Base-by-base conservation (phyloP, 1,140 invertebrate genomes). In the Calephelis nemesis region DNA sequence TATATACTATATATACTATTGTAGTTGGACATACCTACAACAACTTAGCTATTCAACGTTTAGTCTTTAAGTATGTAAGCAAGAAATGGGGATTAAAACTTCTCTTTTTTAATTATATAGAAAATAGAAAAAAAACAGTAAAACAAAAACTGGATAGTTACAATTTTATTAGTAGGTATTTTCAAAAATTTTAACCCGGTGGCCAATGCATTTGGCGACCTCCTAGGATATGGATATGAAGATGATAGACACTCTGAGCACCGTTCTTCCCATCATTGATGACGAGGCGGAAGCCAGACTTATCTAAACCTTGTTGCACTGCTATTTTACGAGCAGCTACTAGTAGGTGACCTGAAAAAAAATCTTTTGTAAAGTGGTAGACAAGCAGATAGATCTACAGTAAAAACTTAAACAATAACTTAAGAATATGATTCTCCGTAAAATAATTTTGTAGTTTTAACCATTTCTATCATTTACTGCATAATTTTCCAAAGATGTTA, bases 121-220 rank as follows among this genome's bases (percentile, higher is more conserved):
- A n/a, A n/a, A n/a, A n/a, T 30, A 49, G 10, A 49, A 49, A 19
- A 30, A 58, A 39, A 39, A 39, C 10, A 39, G 10, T 6, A 58
- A 58, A 58, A 30, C 19, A 19, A 11, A 4, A 39, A 58, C 10
- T 30, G 42, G 42, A 45, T 45, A 45, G 8, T 45, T 7, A 58
- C 4, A 58, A 39, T 12, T 64, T 69, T 39, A 64, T 47, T 9
- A 62, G 47, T 62, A 45, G 65, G 40, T 60, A 58, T 30, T 30
- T 30, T 30, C 30, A 30, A 30, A 40, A 58, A 63, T 65, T 15
- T 95, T 98, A 99, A 64, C 98, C 98, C 64, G 98, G 98, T 47
- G 98, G 98, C 98, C 98, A 99, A 62, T 94, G 87, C 94, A 99
- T 93, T 93, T 99, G 98, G 52, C 98, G 93, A 15, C 98, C 98